Conservation (phyloP, 2,113 vertebrate genomes). For the Vidua macroura region DNA sequence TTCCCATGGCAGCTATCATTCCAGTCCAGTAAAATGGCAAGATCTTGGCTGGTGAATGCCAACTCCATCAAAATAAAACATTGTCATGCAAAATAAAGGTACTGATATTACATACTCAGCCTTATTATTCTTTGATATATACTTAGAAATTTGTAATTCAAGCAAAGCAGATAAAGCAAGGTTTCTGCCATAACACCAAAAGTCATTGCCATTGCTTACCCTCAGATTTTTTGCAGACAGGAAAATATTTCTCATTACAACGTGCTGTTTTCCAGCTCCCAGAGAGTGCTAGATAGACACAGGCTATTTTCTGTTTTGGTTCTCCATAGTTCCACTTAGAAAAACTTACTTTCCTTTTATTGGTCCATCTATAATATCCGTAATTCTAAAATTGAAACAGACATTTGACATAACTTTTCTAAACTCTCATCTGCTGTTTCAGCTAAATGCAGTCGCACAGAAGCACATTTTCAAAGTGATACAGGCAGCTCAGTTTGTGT, state of each 20-base stretch:
- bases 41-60: background rate
- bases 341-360: slow-evolving; percentile 79
- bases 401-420: background rate
- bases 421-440: background rate
- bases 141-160: background rate
- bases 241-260: slow-evolving; percentile 79
- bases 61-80: background rate
- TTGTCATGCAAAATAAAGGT: background rate
- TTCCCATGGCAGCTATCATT: background rate
- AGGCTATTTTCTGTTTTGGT: slow-evolving; percentile 80
- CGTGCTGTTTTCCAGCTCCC: slow-evolving; percentile 86
- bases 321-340: slow-evolving; percentile 83
- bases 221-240: slow-evolving; percentile 83
- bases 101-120: background rate
- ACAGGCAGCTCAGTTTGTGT: background rate
- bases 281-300: slow-evolving; percentile 83
- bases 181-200: background rate
- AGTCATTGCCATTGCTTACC: slow-evolving; percentile 66
- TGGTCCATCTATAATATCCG: slow-evolving; percentile 79
- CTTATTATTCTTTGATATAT: background rate
- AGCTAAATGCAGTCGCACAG: background rate
- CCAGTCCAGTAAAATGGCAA: background rate
- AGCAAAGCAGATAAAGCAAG: background rate
- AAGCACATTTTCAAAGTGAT: background rate
- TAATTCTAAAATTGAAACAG: slow-evolving; percentile 71